Conservation (phyloP, 1,140 invertebrate species). For the Triops cancriformis region DNA sequence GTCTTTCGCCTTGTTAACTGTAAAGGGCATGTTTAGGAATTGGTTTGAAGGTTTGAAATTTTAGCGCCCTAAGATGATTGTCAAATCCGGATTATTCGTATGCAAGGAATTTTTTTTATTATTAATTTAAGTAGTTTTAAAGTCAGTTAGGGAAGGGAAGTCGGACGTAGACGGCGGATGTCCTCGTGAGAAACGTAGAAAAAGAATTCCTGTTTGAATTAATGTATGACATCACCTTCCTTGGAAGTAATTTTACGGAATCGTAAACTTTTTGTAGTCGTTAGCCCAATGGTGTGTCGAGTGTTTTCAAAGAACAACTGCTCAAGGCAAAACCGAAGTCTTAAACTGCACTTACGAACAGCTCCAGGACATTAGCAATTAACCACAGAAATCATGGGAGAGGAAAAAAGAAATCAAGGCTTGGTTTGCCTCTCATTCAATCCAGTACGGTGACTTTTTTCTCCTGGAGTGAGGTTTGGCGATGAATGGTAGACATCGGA, state of each 20-base stretch:
- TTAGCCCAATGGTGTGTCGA: neutral
- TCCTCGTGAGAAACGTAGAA: neutral
- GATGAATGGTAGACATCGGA: neutral
- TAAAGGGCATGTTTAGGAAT: neutral
- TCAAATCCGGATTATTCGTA: neutral
- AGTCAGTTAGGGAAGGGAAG: neutral
- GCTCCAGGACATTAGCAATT: neutral
- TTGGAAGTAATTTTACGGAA: neutral
- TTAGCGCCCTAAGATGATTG: neutral
- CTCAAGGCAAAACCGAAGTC: neutral
- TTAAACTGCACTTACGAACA: neutral
- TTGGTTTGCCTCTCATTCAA: neutral
- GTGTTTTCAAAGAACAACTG: neutral
- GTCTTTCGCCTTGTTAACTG: neutral
- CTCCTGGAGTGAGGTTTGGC: neutral
- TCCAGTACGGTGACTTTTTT: neutral
- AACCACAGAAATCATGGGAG: neutral
- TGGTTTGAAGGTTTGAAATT: neutral
- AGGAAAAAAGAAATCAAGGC: neutral
- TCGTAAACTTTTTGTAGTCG: neutral
- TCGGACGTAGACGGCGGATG: neutral
- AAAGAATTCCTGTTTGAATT: neutral
- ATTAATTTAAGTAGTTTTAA: neutral
- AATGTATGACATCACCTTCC: neutral
- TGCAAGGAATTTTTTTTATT: no score